Percentiles rank a stretch among this genome's conserved stretches.
Conservation (phyloP, 2,797 vertebrate species). For the Botia kubotai region DNA sequence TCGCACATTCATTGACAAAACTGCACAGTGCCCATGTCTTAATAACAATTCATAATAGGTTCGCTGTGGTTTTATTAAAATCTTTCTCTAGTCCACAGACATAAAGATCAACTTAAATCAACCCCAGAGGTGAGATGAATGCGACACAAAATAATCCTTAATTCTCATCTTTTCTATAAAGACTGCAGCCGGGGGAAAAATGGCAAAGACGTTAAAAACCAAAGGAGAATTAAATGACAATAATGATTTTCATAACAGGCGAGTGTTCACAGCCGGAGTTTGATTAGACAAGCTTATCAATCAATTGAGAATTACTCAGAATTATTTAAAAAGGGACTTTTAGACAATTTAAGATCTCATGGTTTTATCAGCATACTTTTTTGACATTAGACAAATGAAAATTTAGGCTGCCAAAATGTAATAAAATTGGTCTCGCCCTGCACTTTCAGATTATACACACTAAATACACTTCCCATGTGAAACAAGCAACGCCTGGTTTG, state of each 20-base stretch:
- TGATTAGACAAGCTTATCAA: slow-evolving; percentile 36
- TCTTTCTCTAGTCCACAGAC: not conserved
- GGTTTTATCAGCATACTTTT: not conserved
- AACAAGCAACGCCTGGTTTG: not conserved
- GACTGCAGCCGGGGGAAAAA: slow-evolving; percentile 51
- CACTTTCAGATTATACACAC: not conserved
- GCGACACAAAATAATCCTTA: slow-evolving; percentile 53
- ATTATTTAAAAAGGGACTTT: no score
- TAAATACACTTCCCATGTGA: not conserved
- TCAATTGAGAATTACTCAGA: not conserved
- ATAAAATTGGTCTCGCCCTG: no score
- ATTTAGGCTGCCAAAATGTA: no score
- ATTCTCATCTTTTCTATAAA: slow-evolving; percentile 44
- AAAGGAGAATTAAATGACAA: slow-evolving; percentile 24
- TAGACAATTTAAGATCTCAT: not conserved
- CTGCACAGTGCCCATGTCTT: not conserved
- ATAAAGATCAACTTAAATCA: not conserved
- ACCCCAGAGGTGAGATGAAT: slow-evolving; percentile 11
- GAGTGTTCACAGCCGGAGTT: slow-evolving; percentile 12
- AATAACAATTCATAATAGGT: slow-evolving; percentile 31
- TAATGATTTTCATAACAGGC: not conserved
- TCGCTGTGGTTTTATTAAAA: slow-evolving; percentile 18
- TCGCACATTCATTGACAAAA: slow-evolving; percentile 33
- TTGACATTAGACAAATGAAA: no score
- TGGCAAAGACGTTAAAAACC: slow-evolving; percentile 41